phyloP scores from a whole-genome alignment of 30 jellyfish, hydroid and myxozoan species.

The Aurelia sp. region DNA sequence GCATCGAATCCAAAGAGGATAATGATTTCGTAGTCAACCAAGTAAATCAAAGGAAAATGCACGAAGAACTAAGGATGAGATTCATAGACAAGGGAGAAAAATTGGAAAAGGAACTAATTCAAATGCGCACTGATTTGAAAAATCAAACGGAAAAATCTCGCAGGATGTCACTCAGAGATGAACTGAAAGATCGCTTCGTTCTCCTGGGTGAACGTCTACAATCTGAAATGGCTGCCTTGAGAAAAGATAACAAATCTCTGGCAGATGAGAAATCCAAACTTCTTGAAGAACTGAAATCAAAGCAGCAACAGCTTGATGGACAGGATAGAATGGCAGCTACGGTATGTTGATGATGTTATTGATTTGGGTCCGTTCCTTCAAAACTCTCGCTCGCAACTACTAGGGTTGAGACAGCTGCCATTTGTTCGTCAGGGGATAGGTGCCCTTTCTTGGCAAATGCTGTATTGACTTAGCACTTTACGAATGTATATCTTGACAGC shows the following conservation, averaged over 20 bases:
- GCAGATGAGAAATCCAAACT: background rate
- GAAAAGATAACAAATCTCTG: background rate
- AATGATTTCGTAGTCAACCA: constrained; percentile 3
- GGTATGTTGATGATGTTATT: too few relatives aligned
- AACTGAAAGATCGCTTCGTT: constrained; percentile 52
- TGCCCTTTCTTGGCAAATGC: too few relatives aligned
- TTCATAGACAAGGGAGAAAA: constrained; percentile 34
- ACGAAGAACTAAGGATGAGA: constrained; percentile 39
- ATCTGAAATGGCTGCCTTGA: constrained; percentile 31
- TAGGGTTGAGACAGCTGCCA: too few relatives aligned
- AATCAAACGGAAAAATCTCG: constrained; percentile 26
- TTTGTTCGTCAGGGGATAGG: too few relatives aligned
- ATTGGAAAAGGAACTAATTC: constrained; percentile 17
- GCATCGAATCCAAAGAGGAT: background rate
- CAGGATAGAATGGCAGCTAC: too few relatives aligned
- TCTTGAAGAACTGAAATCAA: background rate
- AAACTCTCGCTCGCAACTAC: too few relatives aligned
- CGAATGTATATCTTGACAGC: too few relatives aligned
- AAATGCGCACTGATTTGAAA: constrained; percentile 24
- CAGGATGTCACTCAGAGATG: constrained; percentile 40
- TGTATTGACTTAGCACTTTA: too few relatives aligned
- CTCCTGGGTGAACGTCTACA: constrained; percentile 37
- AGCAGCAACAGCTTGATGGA: too few relatives aligned
- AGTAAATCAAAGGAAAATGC: constrained; percentile 4
- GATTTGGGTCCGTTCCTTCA: too few relatives aligned